These are phyloP conservation scores for Pitangus sulphuratus DNA, from an alignment of 2,797 vertebrate genomes.

Conservation along the genomic window DNA sequence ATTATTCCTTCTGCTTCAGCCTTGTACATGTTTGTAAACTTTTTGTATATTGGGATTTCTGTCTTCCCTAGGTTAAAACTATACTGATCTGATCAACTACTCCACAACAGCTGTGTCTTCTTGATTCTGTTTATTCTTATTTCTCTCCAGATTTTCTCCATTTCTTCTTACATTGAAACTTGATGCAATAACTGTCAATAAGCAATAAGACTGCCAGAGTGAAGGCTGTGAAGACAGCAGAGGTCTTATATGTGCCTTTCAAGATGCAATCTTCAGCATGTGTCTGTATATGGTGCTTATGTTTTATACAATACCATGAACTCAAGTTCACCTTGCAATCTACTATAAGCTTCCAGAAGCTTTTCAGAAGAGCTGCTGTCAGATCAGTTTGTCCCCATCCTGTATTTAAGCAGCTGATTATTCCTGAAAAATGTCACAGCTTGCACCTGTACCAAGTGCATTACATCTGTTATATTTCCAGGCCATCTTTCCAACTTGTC, in stretches of 20 bases:
- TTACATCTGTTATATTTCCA: neutral
- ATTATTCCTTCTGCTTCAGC: neutral
- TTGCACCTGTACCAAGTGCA: neutral
- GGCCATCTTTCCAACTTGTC: neutral
- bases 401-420: neutral
- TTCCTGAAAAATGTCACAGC: neutral
- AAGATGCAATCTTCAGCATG: neutral
- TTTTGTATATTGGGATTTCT: neutral
- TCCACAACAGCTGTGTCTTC: neutral
- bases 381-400: neutral
- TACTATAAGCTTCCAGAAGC: neutral
- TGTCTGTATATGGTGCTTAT: neutral
- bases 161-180: neutral
- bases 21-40: neutral
- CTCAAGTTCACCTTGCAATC: neutral
- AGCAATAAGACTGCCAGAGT: neutral
- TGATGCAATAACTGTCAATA: neutral
- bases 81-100: neutral
- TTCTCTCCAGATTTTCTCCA: neutral
- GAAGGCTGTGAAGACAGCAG: neutral
- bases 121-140: neutral
- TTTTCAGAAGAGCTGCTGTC: neutral
- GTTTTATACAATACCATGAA: neutral
- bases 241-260: neutral
- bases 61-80: neutral